These are phyloP conservation scores for Porites evermanni DNA, from an alignment of 92 coral and sea anemone genomes.

Conservation along the genomic window DNA sequence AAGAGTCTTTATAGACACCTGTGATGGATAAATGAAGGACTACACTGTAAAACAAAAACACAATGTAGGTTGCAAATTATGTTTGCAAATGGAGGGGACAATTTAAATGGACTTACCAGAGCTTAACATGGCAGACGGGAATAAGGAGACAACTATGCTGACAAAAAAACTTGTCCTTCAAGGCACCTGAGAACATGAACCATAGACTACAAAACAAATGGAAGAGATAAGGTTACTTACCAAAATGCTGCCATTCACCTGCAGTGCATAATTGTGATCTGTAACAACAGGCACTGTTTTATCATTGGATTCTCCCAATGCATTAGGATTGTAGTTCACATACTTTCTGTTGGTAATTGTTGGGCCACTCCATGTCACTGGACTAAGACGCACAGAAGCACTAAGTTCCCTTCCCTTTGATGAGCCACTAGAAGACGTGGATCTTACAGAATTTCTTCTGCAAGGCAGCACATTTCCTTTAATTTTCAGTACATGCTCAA, in stretches of 20 bases:
- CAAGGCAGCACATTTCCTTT: neutral
- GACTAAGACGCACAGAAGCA: slow-evolving; percentile 21
- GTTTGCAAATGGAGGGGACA: too few species aligned
- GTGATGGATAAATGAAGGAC: too few species aligned
- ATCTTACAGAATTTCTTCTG: slow-evolving; percentile 25
- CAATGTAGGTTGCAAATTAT: too few species aligned
- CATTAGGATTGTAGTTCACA: neutral
- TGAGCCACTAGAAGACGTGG: slow-evolving; percentile 12
- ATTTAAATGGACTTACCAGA: too few species aligned
- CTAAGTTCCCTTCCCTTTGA: slow-evolving; percentile 4
- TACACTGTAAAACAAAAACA: too few species aligned
- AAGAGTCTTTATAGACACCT: too few species aligned
- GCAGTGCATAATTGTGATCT: slow-evolving; percentile 1
- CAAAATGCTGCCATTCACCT: neutral
- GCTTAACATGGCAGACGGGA: too few species aligned
- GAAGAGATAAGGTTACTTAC: slow-evolving; percentile 4
- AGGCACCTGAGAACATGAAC: too few species aligned
- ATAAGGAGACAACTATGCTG: too few species aligned
- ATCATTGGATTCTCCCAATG: neutral
- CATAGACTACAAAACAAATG: neutral
- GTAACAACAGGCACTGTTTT: neutral
- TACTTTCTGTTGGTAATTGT: neutral
- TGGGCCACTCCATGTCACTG: neutral
- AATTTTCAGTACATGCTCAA: neutral
- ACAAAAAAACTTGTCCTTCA: too few species aligned